Base-by-base conservation (phyloP, 2,113 vertebrate genomes). In the Oxygymnocypris stewartii region DNA sequence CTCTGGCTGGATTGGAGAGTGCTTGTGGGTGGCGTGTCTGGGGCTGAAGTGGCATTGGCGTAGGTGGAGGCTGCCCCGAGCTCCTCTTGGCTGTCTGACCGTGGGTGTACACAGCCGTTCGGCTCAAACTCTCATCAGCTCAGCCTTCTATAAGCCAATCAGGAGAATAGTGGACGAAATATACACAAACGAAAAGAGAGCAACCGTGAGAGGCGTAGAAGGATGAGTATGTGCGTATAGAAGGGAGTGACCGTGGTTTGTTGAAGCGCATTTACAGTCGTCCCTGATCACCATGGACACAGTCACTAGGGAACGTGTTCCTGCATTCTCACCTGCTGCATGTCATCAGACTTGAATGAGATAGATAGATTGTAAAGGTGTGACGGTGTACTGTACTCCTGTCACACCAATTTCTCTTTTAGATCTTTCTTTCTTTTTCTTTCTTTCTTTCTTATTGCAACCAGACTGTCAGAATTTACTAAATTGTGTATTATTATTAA, bases 1-100 rank as follows among this genome's bases (percentile, higher is more conserved):
- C 78, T 49, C 51, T 82, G 82, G 78, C 49, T 77, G 78, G 73
- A 35, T 85, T 85, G 20, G 79, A 87, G 88, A 79, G 88, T 87
- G 69, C 79, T 87, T 85, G 49, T 85, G 77, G 79, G 74, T 85
- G 76, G 57, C 74, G 47, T 89, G 88, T 89, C 88, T 89, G 74
- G 57, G 84, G 74, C 79, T 89, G 84, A 85, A 89, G 86, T 89
- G 79, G 83, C 75, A 69, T 79, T 79, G 86, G 82, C 37, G 84
- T 85, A 80, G 86, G 86, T 9, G 80, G 57, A n/a, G 80, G 69
- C 37, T 83, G 86, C 73, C 80, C 86, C 85, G 49, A 73, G 75
- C 83, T 89, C 40, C 83, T 85, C 84, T n/a, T 79, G 79, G 69
- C 85, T 79, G 88, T 80, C 88, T 84, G 85, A 85, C 88, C 67